Percentiles rank a stretch among this genome's conserved stretches.
These are phyloP conservation scores for Leptodactylus fallax DNA, from an alignment of 2,797 vertebrate genomes.

Conservation along the genomic window DNA sequence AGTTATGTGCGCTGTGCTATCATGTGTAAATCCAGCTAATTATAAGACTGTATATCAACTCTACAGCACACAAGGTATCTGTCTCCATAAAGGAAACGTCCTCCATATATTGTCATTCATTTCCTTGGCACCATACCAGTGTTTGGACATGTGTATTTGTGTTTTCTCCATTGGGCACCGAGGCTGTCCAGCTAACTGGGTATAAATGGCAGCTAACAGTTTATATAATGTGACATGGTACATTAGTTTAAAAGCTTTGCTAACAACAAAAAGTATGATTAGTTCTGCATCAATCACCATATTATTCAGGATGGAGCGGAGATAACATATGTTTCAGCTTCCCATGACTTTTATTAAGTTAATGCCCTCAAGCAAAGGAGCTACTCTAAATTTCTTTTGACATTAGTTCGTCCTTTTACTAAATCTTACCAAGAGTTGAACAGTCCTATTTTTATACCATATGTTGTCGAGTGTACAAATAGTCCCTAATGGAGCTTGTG, in stretches of 20 bases:
- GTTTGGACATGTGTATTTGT: constrained; percentile 6
- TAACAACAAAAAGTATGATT: constrained; percentile 34
- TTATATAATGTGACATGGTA: constrained; percentile 40
- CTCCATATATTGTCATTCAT: constrained; percentile 16
- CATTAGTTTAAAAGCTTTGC: constrained; percentile 59
- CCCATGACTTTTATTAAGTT: constrained; percentile 12
- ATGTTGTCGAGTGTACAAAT: not conserved
- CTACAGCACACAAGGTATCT: not conserved
- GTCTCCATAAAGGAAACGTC: constrained; percentile 23
- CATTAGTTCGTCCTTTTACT: not conserved
- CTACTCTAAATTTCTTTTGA: not conserved
- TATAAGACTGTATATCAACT: constrained; percentile 24
- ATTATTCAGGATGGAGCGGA: constrained; percentile 31
- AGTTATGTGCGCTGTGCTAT: constrained; percentile 24
- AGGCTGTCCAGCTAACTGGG: constrained; percentile 38
- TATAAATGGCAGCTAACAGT: constrained; percentile 45
- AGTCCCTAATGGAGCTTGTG: not conserved
- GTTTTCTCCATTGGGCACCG: constrained; percentile 27
- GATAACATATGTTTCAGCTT: constrained; percentile 9
- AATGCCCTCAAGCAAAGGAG: constrained; percentile 12
- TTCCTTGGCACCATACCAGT: constrained; percentile 28
- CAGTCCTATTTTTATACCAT: not conserved
- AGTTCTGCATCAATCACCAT: constrained; percentile 37
- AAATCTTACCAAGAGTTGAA: not conserved
- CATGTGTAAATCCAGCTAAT: constrained; percentile 50